phyloP scores from a whole-genome alignment of 2,113 vertebrate species.

The Neomonachus schauinslandi region DNA sequence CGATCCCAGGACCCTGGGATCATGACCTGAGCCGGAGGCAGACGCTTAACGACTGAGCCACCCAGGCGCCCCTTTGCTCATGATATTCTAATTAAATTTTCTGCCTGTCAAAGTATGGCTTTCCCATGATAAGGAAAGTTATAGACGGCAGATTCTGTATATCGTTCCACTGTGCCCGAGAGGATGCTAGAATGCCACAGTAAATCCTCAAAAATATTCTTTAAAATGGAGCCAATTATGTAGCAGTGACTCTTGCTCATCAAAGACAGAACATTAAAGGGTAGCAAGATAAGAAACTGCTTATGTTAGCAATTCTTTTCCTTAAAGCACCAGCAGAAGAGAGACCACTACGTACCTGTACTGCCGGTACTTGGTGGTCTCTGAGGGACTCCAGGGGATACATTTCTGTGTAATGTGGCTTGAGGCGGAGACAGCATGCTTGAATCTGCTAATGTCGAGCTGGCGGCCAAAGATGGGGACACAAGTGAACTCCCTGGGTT shows the following conservation, averaged over 20 bases:
- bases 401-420: conserved; percentile 93
- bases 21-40: too few species aligned
- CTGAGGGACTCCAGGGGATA: conserved; percentile 93
- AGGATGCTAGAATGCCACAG: neutral
- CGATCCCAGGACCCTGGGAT: too few species aligned
- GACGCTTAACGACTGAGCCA: too few species aligned
- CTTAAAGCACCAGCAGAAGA: neutral
- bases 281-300: neutral
- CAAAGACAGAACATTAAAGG: neutral
- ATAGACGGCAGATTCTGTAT: neutral
- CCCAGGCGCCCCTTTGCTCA: neutral
- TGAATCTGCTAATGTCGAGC: conserved; percentile 92
- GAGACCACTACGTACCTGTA: conserved; percentile 86
- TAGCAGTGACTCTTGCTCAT: neutral
- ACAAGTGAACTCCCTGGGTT: conserved; percentile 93
- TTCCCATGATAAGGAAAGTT: neutral
- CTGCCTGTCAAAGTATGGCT: neutral
- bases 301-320: neutral
- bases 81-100: neutral
- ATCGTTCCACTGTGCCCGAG: too few species aligned
- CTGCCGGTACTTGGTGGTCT: conserved; percentile 95
- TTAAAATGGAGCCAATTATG: neutral
- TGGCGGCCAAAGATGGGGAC: conserved; percentile 92
- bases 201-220: neutral
- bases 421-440: conserved; percentile 96